Evolutionary conservation across 2,888 invertebrate genomes (phyloP).

Genomic region (Polydrusus pterygomalis): DNA sequence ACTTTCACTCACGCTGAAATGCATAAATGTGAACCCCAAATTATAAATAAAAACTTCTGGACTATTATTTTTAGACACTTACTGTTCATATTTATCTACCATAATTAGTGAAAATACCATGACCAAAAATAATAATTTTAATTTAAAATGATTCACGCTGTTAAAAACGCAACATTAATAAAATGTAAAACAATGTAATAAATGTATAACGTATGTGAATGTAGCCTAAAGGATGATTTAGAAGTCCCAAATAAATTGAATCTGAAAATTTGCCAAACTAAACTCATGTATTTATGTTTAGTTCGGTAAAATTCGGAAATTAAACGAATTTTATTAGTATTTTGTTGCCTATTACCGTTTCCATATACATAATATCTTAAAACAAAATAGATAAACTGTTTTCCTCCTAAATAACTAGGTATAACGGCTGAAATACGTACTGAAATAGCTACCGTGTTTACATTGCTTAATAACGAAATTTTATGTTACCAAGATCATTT

Average conservation of each 20-base stretch:
- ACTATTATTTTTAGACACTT: too few species aligned
- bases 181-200: slow-evolving; percentile 45
- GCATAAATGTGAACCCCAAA: too few species aligned
- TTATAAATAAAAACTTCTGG: too few species aligned
- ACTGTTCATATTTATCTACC: neutral
- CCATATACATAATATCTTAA: slow-evolving; percentile 43
- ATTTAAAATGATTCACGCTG: slow-evolving; percentile 37
- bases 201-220: slow-evolving; percentile 41
- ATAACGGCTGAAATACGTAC: slow-evolving; percentile 20
- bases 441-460: slow-evolving; percentile 17
- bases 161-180: slow-evolving; percentile 41
- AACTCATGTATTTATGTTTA: slow-evolving; percentile 55
- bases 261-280: slow-evolving; percentile 56
- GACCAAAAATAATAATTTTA: slow-evolving; percentile 12
- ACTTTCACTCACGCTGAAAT: too few species aligned
- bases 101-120: neutral
- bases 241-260: slow-evolving; percentile 49
- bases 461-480: slow-evolving; percentile 15
- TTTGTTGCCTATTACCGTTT: slow-evolving; percentile 47
- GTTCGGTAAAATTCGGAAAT: slow-evolving; percentile 48
- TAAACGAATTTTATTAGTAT: slow-evolving; percentile 53
- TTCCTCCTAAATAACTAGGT: slow-evolving; percentile 43
- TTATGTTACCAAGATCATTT: neutral
- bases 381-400: slow-evolving; percentile 46
- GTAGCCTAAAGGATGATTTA: slow-evolving; percentile 43